Evolutionary conservation across 2,113 vertebrate species (phyloP), one percentile per base, ranked within the genome.

Genomic region (Chaenocephalus aceratus): DNA sequence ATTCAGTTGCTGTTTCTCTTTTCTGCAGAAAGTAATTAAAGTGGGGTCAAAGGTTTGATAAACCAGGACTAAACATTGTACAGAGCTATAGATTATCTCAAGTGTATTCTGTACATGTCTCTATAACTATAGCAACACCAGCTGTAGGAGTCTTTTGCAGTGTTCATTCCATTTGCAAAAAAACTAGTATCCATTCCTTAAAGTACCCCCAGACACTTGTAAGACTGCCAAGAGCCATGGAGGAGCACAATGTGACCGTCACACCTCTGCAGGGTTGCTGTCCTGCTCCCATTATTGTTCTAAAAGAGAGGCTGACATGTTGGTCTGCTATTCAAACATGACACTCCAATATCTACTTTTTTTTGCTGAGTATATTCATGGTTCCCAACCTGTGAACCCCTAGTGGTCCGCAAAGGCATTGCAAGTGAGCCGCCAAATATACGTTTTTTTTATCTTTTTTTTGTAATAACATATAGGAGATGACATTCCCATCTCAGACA

Each of bases 11-110:
- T 41, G 62, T 70, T 4, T 41, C 13, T 54, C 44, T 76, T 82
- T 21, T 44, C 15, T 10, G 45, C n/a, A 51, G 48, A 71, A 83
- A 71, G 54, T 76, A 67, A 80, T 80, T 70, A 74, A 10, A 58
- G 56, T 3, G 14, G 12, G 66, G 68, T 81, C 60, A 73, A 60
- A 82, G 18, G 72, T 88, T 63, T 53, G 61, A 72, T 60, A 60
- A 52, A 52, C 49, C n/a, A 21, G 18, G 53, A 18, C 52, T 66
- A 36, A 64, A 57, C 75, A 45, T 15, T 45, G 12, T 4, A 46
- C n/a, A 0, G 45, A 57, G 41, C 54, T 59, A 12, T 12, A 23
- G 10, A 62, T 44, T 45, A 44, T 34, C 26, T n/a, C 5, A 21
- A 63, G 11, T 2, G 3, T 34, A 51, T 62, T 57, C 23, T 60